Evolutionary conservation across 1,140 invertebrate genomes (phyloP), one percentile per base, ranked within the genome.

Genomic region (Lethocerus indicus): DNA sequence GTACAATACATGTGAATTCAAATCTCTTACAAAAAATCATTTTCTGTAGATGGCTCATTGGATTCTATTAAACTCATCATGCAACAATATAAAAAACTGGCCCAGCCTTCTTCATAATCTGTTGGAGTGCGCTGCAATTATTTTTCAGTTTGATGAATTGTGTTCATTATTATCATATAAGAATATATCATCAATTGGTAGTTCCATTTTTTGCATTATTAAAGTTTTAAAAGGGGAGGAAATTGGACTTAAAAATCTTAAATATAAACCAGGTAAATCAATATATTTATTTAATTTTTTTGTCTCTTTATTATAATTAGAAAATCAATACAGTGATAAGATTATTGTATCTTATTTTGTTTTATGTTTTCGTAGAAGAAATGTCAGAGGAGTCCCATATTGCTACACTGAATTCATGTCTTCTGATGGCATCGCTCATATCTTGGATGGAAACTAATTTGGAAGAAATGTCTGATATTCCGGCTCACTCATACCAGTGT

Each of bases 361-460:
- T n/a, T n/a, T n/a, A n/a, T n/a, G n/a, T n/a, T n/a, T n/a, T n/a
- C n/a, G n/a, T n/a, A n/a, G n/a, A n/a, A n/a, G n/a, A n/a, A n/a
- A n/a, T n/a, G n/a, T n/a, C n/a, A n/a, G n/a, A n/a, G n/a, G n/a
- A n/a, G n/a, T n/a, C n/a, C n/a, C n/a, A n/a, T n/a, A n/a, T n/a
- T n/a, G n/a, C n/a, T n/a, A n/a, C n/a, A n/a, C n/a, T n/a, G n/a
- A n/a, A n/a, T n/a, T n/a, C 70, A 1, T 72, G 68, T 54, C 53
- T 67, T 1, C 64, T 67, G 49, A 62, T 73, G 57, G 67, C 72
- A 2, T 55, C 57, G 7, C 55, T 76, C 36, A 61, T 74, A 1
- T 55, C 58, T 18, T 74, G 73, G 72, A 45, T 73, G 3, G 71
- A 73, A 53, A 63, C 61, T 36, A 53, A 60, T n/a, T 50, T 62